Evolutionary conservation across 2,888 invertebrate species (phyloP).

Genomic region (Eilema caniola): DNA sequence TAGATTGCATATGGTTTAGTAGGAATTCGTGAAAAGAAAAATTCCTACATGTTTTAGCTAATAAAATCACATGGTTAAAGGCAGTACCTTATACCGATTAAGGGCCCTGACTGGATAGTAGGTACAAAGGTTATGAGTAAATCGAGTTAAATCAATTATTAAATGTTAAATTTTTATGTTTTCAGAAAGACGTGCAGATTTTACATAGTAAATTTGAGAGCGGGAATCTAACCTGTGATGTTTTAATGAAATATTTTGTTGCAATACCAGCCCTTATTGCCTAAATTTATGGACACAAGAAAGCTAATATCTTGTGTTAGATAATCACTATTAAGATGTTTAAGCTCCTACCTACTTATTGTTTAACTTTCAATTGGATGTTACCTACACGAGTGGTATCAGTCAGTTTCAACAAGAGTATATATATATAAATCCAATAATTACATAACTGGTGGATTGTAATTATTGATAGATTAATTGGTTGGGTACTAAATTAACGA

Average conservation of each 20-base stretch:
- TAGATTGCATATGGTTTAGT: background rate
- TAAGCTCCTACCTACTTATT: background rate
- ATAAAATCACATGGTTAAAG: background rate
- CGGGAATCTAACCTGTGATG: no score
- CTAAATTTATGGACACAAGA: background rate
- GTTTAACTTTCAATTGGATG: conserved; percentile 5
- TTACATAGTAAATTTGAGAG: no score
- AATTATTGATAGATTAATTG: no score
- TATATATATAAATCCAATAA: background rate
- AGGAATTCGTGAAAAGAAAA: background rate
- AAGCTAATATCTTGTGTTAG: background rate
- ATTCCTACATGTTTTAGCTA: no score
- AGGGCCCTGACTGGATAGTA: background rate
- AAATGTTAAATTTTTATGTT: no score
- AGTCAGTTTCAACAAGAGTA: conserved; percentile 2
- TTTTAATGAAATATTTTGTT: no score
- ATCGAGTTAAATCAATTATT: no score
- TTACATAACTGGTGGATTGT: no score
- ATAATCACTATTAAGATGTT: background rate
- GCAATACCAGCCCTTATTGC: background rate
- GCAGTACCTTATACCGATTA: background rate
- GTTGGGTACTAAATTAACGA: no score
- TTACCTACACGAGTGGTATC: background rate
- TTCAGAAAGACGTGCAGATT: no score
- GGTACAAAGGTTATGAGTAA: background rate